Conservation (phyloP, 2,888 invertebrate species). For the Plagiodera versicolora region DNA sequence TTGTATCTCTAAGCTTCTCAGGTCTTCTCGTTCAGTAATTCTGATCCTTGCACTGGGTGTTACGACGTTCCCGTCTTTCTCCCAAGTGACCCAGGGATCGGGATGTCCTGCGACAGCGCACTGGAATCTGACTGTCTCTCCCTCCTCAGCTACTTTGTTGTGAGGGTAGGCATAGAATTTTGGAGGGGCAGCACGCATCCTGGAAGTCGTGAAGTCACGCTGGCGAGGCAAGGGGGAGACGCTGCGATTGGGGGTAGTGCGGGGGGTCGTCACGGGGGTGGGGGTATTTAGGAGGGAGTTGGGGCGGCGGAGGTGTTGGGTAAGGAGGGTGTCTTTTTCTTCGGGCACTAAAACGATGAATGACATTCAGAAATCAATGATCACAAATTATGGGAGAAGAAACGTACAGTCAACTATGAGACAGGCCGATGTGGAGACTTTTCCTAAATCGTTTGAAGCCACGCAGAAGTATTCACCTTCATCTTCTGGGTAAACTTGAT, state of each 20-base stretch:
- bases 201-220: slow-evolving; percentile 31
- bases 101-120: slow-evolving; percentile 81
- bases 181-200: slow-evolving; percentile 60
- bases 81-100: slow-evolving; percentile 82
- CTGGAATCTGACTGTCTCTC: slow-evolving; percentile 79
- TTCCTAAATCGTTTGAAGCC: slow-evolving; percentile 81
- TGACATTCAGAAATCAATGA: neutral
- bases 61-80: slow-evolving; percentile 73
- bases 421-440: slow-evolving; percentile 78
- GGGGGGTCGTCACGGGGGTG: slow-evolving; percentile 34
- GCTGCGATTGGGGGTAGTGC: slow-evolving; percentile 39
- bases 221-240: slow-evolving; percentile 37
- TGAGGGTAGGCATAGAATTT: slow-evolving; percentile 86
- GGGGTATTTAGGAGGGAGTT: slow-evolving; percentile 53
- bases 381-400: neutral
- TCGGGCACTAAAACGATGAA: slow-evolving; percentile 67
- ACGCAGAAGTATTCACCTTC: slow-evolving; percentile 88
- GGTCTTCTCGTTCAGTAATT: slow-evolving; percentile 77
- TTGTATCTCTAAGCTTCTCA: slow-evolving; percentile 76
- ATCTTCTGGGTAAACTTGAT: slow-evolving; percentile 81
- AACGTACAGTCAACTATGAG: slow-evolving; percentile 78
- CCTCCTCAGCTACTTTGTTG: slow-evolving; percentile 81
- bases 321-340: slow-evolving; percentile 76
- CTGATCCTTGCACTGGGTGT: slow-evolving; percentile 70
- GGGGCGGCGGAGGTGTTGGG: slow-evolving; percentile 70